These are phyloP conservation scores for Mus caroli DNA, from an alignment of 2,797 vertebrate genomes.

Conservation along the genomic window DNA sequence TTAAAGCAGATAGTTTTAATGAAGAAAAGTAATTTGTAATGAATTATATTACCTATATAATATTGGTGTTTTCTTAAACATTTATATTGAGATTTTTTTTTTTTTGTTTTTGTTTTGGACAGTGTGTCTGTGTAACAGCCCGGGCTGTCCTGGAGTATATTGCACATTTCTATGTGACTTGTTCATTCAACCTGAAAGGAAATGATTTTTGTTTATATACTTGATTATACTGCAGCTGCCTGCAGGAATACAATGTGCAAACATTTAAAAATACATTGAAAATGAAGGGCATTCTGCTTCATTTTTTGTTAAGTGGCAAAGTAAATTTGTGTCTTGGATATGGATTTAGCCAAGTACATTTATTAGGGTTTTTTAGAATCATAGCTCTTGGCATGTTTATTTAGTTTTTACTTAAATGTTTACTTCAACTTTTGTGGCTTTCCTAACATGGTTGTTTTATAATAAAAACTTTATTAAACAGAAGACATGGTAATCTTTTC, in stretches of 20 bases:
- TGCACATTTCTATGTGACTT: slow-evolving; percentile 73
- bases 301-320: slow-evolving; percentile 68
- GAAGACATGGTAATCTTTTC: slow-evolving; percentile 67
- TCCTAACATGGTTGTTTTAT: slow-evolving; percentile 76
- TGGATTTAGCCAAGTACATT: slow-evolving; percentile 74
- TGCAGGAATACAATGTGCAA: slow-evolving; percentile 68
- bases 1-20: slow-evolving; percentile 74
- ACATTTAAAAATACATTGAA: slow-evolving; percentile 69
- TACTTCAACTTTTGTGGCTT: slow-evolving; percentile 78
- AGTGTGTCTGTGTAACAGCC: not conserved
- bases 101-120: slow-evolving; percentile 55
- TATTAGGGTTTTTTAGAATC: slow-evolving; percentile 66
- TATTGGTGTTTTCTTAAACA: slow-evolving; percentile 75
- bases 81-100: slow-evolving; percentile 80
- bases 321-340: slow-evolving; percentile 74
- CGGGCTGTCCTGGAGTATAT: slow-evolving; percentile 47
- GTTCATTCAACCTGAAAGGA: slow-evolving; percentile 36
- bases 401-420: slow-evolving; percentile 80
- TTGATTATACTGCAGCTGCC: slow-evolving; percentile 67
- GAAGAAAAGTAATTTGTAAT: slow-evolving; percentile 79
- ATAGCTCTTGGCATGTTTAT: slow-evolving; percentile 78
- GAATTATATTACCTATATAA: slow-evolving; percentile 73
- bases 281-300: slow-evolving; percentile 81
- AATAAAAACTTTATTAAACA: slow-evolving; percentile 81
- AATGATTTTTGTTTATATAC: slow-evolving; percentile 67